Percentiles rank a stretch among this genome's conserved stretches.
Conservation (phyloP, 2,797 vertebrate species). For the Anguilla marmorata region DNA sequence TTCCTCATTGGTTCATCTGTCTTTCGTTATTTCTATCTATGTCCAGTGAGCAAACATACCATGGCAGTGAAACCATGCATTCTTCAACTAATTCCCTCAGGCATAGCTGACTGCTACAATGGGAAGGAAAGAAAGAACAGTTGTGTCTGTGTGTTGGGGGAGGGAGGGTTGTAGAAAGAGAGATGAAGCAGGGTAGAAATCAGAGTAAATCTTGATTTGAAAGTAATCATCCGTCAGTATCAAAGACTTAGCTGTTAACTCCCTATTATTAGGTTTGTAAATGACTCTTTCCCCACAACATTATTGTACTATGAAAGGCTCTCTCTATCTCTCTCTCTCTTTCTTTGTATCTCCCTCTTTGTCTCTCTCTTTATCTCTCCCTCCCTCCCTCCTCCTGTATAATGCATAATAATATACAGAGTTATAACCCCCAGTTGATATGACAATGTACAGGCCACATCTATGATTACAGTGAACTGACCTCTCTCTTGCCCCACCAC, state of each 20-base stretch:
- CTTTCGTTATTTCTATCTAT: conserved; percentile 29
- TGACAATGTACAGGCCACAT: background rate
- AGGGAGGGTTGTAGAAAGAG: background rate
- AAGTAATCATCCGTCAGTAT: background rate
- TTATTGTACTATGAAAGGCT: background rate
- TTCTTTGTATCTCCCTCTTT: too few species aligned
- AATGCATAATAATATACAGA: background rate
- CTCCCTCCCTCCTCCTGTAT: background rate
- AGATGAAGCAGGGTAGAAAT: background rate
- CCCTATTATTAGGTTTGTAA: background rate
- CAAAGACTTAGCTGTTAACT: background rate
- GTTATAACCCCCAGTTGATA: background rate
- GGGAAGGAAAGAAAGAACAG: background rate
- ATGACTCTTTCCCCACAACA: conserved; percentile 24
- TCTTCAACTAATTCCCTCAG: background rate
- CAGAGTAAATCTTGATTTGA: background rate
- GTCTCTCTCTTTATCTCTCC: too few species aligned
- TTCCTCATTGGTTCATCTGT: conserved; percentile 47
- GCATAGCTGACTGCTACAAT: conserved; percentile 41
- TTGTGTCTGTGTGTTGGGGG: background rate
- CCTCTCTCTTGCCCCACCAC: background rate
- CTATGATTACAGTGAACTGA: background rate
- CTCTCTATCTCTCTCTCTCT: background rate
- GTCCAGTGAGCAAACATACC: background rate
- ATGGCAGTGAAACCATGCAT: background rate